Base-by-base conservation (phyloP, 1,140 invertebrate genomes). In the Lordiphosa stackelbergi region DNA sequence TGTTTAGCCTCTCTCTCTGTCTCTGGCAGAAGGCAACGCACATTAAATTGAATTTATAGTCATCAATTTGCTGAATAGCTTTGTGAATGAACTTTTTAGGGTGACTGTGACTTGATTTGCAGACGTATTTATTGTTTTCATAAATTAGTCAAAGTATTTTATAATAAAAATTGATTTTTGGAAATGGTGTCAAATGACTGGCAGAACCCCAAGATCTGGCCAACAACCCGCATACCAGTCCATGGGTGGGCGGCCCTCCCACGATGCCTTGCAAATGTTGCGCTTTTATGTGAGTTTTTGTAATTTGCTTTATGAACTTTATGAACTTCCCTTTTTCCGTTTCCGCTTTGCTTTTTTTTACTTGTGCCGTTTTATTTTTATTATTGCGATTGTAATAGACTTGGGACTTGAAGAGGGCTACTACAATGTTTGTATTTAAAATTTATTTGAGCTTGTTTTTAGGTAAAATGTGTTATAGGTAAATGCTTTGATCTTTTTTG, bases 11-110 rank as follows among this genome's bases (percentile, higher is more conserved):
- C 34, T 64, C 22, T 48, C 43, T 58, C 37, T 19, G 34, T 53
- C 34, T 11, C 24, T 34, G 42, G 66, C 54, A 70, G 70, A 78
- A 81, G 68, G 75, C 77, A 83, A 75, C 75, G 75, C 71, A 79
- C 75, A 83, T 81, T 83, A 81, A 81, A 81, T 83, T 83, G 77
- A 83, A 81, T 81, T 81, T 81, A 81, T 81, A 69, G 77, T 83
- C 77, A 81, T 83, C 77, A 83, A 83, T 81, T 81, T 81, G 72
- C 56, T 63, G 63, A 75, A 79, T 79, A 75, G 77, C 77, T 75
- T 68, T 72, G 77, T 69, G 77, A 77, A 83, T 83, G 74, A 84
- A 77, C 73, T 83, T 81, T 77, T 79, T 66, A 53, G 66, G 66
- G 55, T 66, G 55, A 69, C 53, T 57, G 61, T 64, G 43, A 64